A percentile compares a stretch with the other conserved stretches of the same genome.
Conservation (phyloP, 2,888 invertebrate species). For the Anoplius nigerrimus region DNA sequence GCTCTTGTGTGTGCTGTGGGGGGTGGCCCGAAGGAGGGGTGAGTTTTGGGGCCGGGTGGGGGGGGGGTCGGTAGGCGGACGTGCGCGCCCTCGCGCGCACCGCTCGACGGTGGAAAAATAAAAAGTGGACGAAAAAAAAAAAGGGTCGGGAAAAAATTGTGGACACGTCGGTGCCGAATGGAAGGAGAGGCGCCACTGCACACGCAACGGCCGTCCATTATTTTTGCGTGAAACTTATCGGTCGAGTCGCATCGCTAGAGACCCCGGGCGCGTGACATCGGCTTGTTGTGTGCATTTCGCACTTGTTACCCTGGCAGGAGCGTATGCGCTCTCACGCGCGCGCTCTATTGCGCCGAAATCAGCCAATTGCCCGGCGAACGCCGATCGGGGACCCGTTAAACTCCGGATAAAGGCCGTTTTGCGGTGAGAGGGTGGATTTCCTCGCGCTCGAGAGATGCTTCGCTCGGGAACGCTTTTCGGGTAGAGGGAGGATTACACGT, state of each 20-base stretch:
- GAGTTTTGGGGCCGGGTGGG: constrained; percentile 15
- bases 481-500: too few relatives aligned
- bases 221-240: constrained; percentile 34
- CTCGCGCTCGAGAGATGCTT: too few relatives aligned
- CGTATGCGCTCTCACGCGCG: too few relatives aligned
- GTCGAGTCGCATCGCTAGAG: constrained; percentile 1
- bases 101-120: too few relatives aligned
- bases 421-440: too few relatives aligned
- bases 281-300: background rate
- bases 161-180: constrained; percentile 33
- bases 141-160: constrained; percentile 35
- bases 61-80: background rate
- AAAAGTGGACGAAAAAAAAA: constrained; percentile 25
- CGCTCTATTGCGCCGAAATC: too few relatives aligned
- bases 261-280: too few relatives aligned
- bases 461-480: too few relatives aligned
- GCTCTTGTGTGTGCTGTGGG: background rate
- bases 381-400: too few relatives aligned
- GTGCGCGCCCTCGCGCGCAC: too few relatives aligned
- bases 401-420: too few relatives aligned
- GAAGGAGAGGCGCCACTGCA: constrained; percentile 20
- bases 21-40: constrained; percentile 9
- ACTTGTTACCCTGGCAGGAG: background rate
- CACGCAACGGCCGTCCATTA: constrained; percentile 23
- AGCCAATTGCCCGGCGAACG: constrained; percentile 2